Evolutionary conservation across 2,113 vertebrate species (phyloP).

Genomic region (Odontesthes bonariensis): DNA sequence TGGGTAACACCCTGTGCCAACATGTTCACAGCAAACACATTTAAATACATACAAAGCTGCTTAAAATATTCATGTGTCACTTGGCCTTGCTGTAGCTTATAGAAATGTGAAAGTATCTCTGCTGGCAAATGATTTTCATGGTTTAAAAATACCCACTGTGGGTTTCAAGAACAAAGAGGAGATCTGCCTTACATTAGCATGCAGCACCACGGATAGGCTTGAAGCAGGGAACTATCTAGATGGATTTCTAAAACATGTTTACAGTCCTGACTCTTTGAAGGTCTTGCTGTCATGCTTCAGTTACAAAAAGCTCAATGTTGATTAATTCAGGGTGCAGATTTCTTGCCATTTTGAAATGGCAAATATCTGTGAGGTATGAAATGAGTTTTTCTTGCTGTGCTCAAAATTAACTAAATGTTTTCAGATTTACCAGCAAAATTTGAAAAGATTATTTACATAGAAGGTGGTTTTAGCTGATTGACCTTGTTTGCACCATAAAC

Average conservation of each 20-base stretch:
- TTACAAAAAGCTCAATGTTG: slow-evolving; percentile 67
- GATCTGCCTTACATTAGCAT: slow-evolving; percentile 78
- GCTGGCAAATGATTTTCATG: slow-evolving; percentile 79
- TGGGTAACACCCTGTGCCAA: slow-evolving; percentile 87
- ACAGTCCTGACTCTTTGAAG: slow-evolving; percentile 75
- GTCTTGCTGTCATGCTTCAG: slow-evolving; percentile 70
- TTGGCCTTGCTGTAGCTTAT: slow-evolving; percentile 86
- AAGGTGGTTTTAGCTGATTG: slow-evolving; percentile 48
- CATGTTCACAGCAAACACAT: slow-evolving; percentile 89
- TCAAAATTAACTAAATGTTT: slow-evolving; percentile 40
- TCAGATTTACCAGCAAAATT: slow-evolving; percentile 35
- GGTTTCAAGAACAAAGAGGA: slow-evolving; percentile 81
- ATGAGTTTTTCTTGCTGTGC: slow-evolving; percentile 61
- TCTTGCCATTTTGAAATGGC: slow-evolving; percentile 66
- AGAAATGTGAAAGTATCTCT: slow-evolving; percentile 87
- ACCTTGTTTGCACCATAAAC: slow-evolving; percentile 42
- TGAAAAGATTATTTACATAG: slow-evolving; percentile 55
- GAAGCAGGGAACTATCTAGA: slow-evolving; percentile 68
- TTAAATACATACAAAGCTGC: slow-evolving; percentile 92
- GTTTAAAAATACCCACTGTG: slow-evolving; percentile 80
- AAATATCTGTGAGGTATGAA: slow-evolving; percentile 75
- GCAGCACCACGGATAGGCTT: slow-evolving; percentile 67
- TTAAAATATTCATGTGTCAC: slow-evolving; percentile 95
- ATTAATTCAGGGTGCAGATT: slow-evolving; percentile 65
- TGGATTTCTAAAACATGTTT: slow-evolving; percentile 78